Percentiles rank a stretch among this genome's conserved stretches.
Evolutionary conservation across 2,797 vertebrate species (phyloP).

Genomic region (Hozukius guyotensis): DNA sequence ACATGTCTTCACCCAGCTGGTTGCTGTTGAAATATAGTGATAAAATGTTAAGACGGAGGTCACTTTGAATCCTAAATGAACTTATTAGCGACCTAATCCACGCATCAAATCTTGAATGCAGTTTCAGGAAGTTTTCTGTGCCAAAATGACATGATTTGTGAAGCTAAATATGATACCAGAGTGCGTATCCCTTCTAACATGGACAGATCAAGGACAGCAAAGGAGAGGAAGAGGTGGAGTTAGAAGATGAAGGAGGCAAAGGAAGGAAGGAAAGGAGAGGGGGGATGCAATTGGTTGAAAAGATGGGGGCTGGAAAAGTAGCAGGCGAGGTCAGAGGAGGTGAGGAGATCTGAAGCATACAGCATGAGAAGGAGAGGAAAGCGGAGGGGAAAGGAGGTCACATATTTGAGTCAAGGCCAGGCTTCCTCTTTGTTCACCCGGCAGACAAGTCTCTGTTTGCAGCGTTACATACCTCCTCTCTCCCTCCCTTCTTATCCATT

Average conservation of each 20-base stretch:
- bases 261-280: background rate
- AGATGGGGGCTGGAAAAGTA: background rate
- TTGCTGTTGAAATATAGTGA: background rate
- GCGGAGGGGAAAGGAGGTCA: conserved; percentile 17
- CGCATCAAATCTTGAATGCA: background rate
- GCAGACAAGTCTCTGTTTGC: conserved; percentile 33
- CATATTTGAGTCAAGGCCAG: conserved; percentile 53
- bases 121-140: background rate
- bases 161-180: background rate
- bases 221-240: conserved; percentile 1
- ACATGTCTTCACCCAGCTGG: background rate
- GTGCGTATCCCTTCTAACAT: background rate
- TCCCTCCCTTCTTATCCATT: background rate
- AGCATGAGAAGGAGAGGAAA: conserved; percentile 5
- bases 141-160: background rate
- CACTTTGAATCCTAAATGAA: background rate
- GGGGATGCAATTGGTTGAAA: background rate
- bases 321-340: background rate
- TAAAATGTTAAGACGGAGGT: background rate
- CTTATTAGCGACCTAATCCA: background rate
- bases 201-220: background rate
- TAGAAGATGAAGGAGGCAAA: background rate
- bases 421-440: conserved; percentile 2
- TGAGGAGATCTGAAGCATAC: background rate
- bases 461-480: background rate